phyloP scores from a whole-genome alignment of 1,140 invertebrate genomes.

The Manduca sexta region DNA sequence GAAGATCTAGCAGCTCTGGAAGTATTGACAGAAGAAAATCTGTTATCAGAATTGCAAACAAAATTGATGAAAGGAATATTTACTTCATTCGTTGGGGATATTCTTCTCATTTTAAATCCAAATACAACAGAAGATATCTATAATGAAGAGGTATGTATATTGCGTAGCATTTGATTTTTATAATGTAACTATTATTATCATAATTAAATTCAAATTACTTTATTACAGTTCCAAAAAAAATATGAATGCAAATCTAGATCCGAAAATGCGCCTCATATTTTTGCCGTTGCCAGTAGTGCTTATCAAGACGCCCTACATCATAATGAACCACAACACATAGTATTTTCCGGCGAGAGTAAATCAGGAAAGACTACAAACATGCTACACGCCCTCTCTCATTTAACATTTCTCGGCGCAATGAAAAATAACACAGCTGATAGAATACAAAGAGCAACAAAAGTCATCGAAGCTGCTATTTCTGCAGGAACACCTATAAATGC shows the following conservation, averaged over 20 bases:
- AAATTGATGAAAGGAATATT: constrained; percentile 81
- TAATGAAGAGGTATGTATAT: constrained; percentile 76
- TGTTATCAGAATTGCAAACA: constrained; percentile 83
- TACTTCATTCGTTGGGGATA: constrained; percentile 93
- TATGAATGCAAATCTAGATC: constrained; percentile 90
- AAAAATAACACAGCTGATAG: constrained; percentile 77
- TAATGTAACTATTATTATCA: constrained; percentile 3
- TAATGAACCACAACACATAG: constrained; percentile 85
- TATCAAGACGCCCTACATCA: constrained; percentile 90
- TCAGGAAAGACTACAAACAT: constrained; percentile 89
- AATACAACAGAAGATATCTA: constrained; percentile 83
- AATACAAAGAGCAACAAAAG: constrained; percentile 80
- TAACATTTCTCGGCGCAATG: constrained; percentile 81
- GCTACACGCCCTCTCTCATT: constrained; percentile 81
- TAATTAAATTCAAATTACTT: constrained; percentile 8
- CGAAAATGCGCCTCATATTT: constrained; percentile 93
- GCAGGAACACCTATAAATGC: constrained; percentile 89
- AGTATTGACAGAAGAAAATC: constrained; percentile 82
- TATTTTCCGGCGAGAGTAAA: constrained; percentile 87
- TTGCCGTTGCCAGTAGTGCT: constrained; percentile 88
- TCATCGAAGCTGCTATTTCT: constrained; percentile 88
- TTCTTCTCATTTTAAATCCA: constrained; percentile 91
- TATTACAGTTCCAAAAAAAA: constrained; percentile 82
- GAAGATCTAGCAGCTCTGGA: constrained; percentile 92
- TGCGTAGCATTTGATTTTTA: not conserved